Percentiles rank a stretch among this genome's conserved stretches.
Evolutionary conservation across 2,113 vertebrate genomes (phyloP).

Genomic region (Rousettus leschenaultii): DNA sequence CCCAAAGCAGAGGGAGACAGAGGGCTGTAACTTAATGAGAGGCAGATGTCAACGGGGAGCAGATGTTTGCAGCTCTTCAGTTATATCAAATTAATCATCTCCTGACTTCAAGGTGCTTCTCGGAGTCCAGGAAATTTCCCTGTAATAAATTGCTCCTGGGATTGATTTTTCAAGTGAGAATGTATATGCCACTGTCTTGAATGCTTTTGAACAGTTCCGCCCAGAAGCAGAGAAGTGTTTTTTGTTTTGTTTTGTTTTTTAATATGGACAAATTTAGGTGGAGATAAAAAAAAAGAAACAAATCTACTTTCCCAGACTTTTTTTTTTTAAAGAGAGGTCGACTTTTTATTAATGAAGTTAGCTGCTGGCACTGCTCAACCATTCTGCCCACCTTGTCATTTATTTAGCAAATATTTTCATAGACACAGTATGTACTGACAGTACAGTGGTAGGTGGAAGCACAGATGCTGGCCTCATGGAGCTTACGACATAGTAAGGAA

Average conservation of each 20-base stretch:
- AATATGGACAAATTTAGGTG: background rate
- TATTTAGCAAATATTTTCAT: background rate
- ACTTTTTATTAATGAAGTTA: background rate
- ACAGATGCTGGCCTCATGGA: background rate
- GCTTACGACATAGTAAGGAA: background rate
- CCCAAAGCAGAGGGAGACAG: conserved; percentile 58
- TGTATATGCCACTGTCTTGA: conserved; percentile 57
- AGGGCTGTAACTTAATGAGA: conserved; percentile 74
- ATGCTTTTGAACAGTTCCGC: conserved; percentile 36
- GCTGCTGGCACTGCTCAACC: background rate
- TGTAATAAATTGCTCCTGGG: conserved; percentile 76
- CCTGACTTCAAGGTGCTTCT: conserved; percentile 78
- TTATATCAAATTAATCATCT: conserved; percentile 79
- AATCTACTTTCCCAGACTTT: background rate
- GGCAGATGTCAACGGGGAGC: conserved; percentile 75
- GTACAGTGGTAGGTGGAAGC: background rate
- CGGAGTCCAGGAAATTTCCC: conserved; percentile 73
- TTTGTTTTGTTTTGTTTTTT: background rate
- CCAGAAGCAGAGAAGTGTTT: background rate
- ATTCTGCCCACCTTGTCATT: background rate
- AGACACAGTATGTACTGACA: background rate
- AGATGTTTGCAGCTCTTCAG: conserved; percentile 77
- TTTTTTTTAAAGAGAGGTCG: background rate
- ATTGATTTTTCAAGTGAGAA: conserved; percentile 75
- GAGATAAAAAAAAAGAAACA: background rate